A percentile compares a stretch with the other conserved stretches of the same genome.
Conservation (phyloP, 1,140 invertebrate species). For the Chironomus tepperi region DNA sequence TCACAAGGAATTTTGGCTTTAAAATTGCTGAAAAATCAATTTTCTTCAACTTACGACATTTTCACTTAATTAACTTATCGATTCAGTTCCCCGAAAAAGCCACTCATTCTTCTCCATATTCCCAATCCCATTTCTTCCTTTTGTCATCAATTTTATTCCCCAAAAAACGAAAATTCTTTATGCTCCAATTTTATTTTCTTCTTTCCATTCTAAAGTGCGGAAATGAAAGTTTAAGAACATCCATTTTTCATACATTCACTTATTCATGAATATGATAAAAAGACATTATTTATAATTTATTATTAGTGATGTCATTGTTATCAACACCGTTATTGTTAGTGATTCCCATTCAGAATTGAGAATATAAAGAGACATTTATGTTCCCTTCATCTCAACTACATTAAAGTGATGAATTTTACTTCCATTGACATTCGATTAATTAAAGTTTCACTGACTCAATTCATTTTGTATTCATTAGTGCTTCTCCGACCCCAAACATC, state of each 20-base stretch:
- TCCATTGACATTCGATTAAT: not conserved
- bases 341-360: not conserved
- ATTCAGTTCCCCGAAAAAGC: no score
- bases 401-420: not conserved
- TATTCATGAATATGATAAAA: not conserved
- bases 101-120: not conserved
- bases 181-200: no score
- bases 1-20: no score
- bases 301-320: constrained; percentile 5
- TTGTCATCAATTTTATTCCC: constrained; percentile 2
- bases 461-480: not conserved
- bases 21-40: no score
- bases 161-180: not conserved
- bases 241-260: not conserved
- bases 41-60: no score
- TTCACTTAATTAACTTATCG: no score
- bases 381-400: no score
- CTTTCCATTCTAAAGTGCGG: no score
- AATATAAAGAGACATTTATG: no score
- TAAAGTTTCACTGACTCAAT: not conserved
- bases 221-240: no score
- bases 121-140: not conserved
- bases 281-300: constrained; percentile 15
- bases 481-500: not conserved
- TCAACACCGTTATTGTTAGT: not conserved